Percentiles rank a stretch among this genome's conserved stretches.
Evolutionary conservation across 2,113 vertebrate species (phyloP).

Genomic region (Coturnix japonica): DNA sequence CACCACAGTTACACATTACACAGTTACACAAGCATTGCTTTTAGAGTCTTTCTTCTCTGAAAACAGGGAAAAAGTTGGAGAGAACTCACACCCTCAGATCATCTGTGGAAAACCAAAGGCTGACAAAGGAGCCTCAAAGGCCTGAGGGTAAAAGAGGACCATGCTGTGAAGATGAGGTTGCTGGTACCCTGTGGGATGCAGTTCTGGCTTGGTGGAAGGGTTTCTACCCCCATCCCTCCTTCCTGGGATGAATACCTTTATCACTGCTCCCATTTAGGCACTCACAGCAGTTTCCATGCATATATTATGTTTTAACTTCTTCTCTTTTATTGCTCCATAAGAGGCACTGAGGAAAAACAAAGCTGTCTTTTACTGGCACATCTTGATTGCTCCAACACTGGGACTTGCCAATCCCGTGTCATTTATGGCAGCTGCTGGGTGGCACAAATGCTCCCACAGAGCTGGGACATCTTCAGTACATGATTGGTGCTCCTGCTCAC

Average conservation of each 20-base stretch:
- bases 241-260: not conserved
- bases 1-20: not conserved
- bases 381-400: too few relatives aligned
- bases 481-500: not conserved
- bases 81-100: not conserved
- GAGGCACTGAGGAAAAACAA: not conserved
- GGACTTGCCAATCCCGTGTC: too few relatives aligned
- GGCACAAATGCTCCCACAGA: not conserved
- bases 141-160: not conserved
- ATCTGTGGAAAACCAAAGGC: not conserved
- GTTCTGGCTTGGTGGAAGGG: not conserved
- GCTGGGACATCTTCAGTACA: not conserved
- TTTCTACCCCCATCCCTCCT: not conserved
- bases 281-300: not conserved
- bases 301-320: not conserved
- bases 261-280: not conserved
- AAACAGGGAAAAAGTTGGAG: not conserved
- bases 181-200: not conserved
- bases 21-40: not conserved
- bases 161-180: not conserved
- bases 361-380: not conserved
- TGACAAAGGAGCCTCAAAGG: not conserved
- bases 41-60: not conserved
- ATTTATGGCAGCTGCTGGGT: rapidly evolving
- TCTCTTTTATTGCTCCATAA: not conserved